phyloP scores from a whole-genome alignment of 2,888 invertebrate genomes.

The Agrotis ipsilon region DNA sequence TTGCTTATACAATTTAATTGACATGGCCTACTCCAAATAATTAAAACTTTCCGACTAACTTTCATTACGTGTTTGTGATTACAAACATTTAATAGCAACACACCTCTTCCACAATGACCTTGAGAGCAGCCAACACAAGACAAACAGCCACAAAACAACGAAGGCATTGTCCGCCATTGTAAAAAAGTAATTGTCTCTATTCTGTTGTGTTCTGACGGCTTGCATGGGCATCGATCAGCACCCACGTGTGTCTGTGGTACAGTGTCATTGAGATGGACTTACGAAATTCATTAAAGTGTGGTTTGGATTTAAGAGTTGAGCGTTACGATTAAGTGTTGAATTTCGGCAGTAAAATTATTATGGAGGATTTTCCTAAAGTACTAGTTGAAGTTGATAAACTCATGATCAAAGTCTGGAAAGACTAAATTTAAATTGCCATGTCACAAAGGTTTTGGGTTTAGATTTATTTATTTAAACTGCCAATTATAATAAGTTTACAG shows the following conservation, averaged over 20 bases:
- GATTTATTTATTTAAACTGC: no score
- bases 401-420: no score
- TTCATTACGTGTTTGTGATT: not conserved
- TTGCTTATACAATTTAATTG: no score
- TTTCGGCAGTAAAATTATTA: no score
- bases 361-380: no score
- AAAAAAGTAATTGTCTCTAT: slow-evolving; percentile 55
- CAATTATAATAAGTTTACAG: no score
- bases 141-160: slow-evolving; percentile 42
- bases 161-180: slow-evolving; percentile 55
- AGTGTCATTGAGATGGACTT: slow-evolving; percentile 64
- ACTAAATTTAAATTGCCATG: no score
- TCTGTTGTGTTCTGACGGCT: slow-evolving; percentile 27
- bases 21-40: not conserved
- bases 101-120: slow-evolving; percentile 5
- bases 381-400: no score
- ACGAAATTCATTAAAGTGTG: slow-evolving; percentile 44
- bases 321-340: no score
- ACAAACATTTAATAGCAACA: not conserved
- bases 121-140: slow-evolving; percentile 35
- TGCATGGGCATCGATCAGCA: slow-evolving; percentile 64
- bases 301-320: not conserved
- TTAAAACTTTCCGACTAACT: slow-evolving; percentile 1
- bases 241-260: slow-evolving; percentile 49
- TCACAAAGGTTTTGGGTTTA: no score